These are phyloP conservation scores for Ceryle rudis DNA, from an alignment of 2,797 vertebrate species.

Conservation along the genomic window DNA sequence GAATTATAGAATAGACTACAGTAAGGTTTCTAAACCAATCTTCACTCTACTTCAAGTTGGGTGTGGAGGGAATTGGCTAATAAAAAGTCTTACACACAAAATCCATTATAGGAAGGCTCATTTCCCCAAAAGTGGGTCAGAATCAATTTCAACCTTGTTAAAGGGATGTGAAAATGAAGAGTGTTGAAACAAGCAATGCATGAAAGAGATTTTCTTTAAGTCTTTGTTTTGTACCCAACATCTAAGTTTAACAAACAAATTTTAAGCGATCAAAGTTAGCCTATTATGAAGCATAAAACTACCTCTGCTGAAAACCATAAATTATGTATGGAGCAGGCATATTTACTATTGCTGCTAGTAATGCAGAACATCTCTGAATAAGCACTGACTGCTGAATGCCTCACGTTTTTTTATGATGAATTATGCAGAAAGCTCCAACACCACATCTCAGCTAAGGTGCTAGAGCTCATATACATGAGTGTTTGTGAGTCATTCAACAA, in stretches of 20 bases:
- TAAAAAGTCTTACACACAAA: constrained; percentile 63
- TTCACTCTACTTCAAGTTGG: constrained; percentile 27
- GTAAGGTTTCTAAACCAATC: constrained; percentile 54
- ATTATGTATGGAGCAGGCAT: constrained; percentile 49
- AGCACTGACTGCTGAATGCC: constrained; percentile 58
- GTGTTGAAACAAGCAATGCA: constrained; percentile 20
- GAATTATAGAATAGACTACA: not conserved
- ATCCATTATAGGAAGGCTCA: constrained; percentile 64
- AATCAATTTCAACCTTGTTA: constrained; percentile 56
- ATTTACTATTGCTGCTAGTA: constrained; percentile 55
- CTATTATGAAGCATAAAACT: constrained; percentile 63
- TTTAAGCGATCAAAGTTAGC: constrained; percentile 60
- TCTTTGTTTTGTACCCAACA: constrained; percentile 44
- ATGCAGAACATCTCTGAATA: constrained; percentile 54
- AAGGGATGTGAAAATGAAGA: not conserved
- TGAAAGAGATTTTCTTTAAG: constrained; percentile 36
- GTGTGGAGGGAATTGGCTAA: constrained; percentile 66
- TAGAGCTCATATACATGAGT: constrained; percentile 40
- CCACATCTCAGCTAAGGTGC: constrained; percentile 46
- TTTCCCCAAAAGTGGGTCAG: constrained; percentile 58
- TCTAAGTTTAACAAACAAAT: constrained; percentile 53
- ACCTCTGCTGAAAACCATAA: constrained; percentile 49
- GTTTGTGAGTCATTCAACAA: constrained; percentile 33
- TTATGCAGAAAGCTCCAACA: constrained; percentile 68
- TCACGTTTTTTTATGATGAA: constrained; percentile 75